Evolutionary conservation across 2,888 invertebrate species (phyloP).

Genomic region (Netelia inedita): DNA sequence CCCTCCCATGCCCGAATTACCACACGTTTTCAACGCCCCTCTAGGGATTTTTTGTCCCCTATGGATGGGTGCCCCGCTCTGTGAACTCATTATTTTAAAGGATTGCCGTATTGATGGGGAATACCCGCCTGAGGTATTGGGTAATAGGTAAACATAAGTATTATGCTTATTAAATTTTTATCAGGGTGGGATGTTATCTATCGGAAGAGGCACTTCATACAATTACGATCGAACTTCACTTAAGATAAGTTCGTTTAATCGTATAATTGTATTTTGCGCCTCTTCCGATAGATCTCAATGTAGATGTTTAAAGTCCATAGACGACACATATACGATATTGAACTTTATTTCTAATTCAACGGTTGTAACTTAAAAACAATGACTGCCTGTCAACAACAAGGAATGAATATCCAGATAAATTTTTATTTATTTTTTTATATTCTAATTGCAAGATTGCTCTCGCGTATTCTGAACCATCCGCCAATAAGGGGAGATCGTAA

Average conservation of each 20-base stretch:
- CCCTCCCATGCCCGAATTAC: neutral
- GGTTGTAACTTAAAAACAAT: conserved; percentile 30
- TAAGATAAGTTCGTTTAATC: conserved; percentile 66
- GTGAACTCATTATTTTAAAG: conserved; percentile 29
- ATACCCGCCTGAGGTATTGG: conserved; percentile 21
- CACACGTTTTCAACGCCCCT: conserved; percentile 22
- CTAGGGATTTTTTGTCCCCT: neutral
- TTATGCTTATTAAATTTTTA: neutral
- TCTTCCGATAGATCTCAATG: conserved; percentile 59
- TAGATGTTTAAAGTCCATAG: conserved; percentile 42
- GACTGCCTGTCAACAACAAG: neutral
- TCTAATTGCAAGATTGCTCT: conserved; percentile 29
- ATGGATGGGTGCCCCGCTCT: neutral
- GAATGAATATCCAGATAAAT: conserved; percentile 17
- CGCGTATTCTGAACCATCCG: conserved; percentile 27
- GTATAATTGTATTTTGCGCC: conserved; percentile 22
- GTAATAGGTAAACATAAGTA: conserved; percentile 20
- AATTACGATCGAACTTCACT: no score
- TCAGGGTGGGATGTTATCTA: conserved; percentile 58
- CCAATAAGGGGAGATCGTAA: conserved; percentile 34
- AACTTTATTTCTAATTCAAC: conserved; percentile 41
- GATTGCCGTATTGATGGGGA: conserved; percentile 32
- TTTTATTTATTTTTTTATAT: neutral
- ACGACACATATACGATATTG: conserved; percentile 38
- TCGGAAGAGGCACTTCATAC: no score